These are phyloP conservation scores for Xenopus tropicalis DNA, from an alignment of 2,113 vertebrate genomes.

Conservation along the genomic window DNA sequence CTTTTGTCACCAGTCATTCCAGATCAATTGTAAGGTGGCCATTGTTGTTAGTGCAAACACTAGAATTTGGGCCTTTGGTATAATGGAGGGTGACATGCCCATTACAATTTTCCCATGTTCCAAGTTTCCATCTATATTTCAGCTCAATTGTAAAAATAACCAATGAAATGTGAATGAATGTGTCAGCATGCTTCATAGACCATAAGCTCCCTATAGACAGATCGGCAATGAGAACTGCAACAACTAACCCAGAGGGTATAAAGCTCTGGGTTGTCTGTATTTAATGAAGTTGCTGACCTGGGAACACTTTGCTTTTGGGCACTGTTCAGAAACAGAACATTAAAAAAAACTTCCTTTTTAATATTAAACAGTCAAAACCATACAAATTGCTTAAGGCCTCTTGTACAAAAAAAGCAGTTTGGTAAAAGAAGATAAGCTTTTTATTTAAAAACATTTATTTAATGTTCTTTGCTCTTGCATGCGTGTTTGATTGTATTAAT, in stretches of 20 bases:
- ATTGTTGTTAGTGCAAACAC: constrained; percentile 19
- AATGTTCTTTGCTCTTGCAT: no score
- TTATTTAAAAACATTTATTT: no score
- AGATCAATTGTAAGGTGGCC: constrained; percentile 2
- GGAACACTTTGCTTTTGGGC: constrained; percentile 53
- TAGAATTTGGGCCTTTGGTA: constrained; percentile 29
- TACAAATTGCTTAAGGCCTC: constrained; percentile 53
- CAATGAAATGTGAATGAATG: constrained; percentile 35
- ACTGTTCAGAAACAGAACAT: constrained; percentile 48
- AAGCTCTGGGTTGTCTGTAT: constrained; percentile 48
- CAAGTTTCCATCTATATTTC: constrained; percentile 29
- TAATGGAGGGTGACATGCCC: constrained; percentile 50
- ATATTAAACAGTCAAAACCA: constrained; percentile 61
- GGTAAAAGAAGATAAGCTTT: not conserved
- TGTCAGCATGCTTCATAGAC: constrained; percentile 51
- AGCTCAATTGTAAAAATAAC: constrained; percentile 40
- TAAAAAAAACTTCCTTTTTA: constrained; percentile 53
- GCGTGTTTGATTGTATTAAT: no score
- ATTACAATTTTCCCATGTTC: constrained; percentile 34
- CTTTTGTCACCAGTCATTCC: not conserved
- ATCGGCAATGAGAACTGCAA: constrained; percentile 50
- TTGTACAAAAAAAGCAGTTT: constrained; percentile 23
- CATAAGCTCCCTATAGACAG: constrained; percentile 50
- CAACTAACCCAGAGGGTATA: constrained; percentile 50
- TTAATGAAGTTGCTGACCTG: constrained; percentile 60